Conservation (phyloP, 2,797 vertebrate genomes). For the Psittacula derbiana region DNA sequence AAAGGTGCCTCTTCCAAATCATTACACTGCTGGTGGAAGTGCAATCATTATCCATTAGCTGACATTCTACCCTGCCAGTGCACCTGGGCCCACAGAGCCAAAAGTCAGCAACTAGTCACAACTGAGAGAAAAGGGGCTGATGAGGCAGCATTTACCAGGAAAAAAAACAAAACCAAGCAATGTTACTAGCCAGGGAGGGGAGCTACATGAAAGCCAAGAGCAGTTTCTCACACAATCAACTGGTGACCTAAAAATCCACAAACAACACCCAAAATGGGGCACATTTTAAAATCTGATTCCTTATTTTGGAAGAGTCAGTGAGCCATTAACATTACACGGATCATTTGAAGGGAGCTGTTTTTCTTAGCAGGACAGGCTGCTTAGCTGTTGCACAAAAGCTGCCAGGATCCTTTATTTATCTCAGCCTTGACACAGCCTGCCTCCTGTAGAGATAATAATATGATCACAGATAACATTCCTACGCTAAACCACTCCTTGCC, state of each 20-base stretch:
- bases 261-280: constrained; percentile 51
- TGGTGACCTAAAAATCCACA: constrained; percentile 3
- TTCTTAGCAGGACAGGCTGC: not conserved
- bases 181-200: not conserved
- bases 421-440: not conserved
- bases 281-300: not conserved
- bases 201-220: not conserved
- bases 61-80: not conserved
- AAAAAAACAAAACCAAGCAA: not conserved
- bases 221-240: not conserved
- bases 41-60: not conserved
- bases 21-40: not conserved
- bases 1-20: not conserved
- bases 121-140: not conserved
- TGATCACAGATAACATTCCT: not conserved
- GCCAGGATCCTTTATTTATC: constrained; percentile 21
- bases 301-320: constrained; percentile 14
- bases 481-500: not conserved
- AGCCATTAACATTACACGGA: not conserved
- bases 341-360: constrained; percentile 11
- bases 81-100: not conserved
- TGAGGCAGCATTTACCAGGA: not conserved
- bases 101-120: not conserved
- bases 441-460: not conserved
- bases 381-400: constrained; percentile 23